Percentiles rank a stretch among this genome's conserved stretches.
Conservation (phyloP, 1,140 invertebrate species). For the Thereuonema tuberculata region DNA sequence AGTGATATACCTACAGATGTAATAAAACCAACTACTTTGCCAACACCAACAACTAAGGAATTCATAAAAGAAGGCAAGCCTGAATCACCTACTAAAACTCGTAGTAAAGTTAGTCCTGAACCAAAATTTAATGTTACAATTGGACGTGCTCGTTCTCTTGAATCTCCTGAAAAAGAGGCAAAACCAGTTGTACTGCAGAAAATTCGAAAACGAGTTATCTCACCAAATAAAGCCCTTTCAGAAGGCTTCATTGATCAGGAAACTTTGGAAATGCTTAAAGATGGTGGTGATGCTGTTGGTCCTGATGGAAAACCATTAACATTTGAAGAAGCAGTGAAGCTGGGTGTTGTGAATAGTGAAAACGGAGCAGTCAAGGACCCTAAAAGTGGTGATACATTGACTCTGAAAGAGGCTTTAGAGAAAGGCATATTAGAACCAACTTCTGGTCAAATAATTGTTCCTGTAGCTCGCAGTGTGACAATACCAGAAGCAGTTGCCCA, state of each 20-base stretch:
- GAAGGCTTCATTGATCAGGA: constrained; percentile 56
- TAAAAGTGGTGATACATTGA: constrained; percentile 57
- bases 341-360: constrained; percentile 57
- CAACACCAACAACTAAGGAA: not conserved
- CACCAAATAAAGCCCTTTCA: constrained; percentile 51
- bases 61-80: too few species aligned
- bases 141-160: constrained; percentile 39
- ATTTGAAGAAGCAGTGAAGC: constrained; percentile 58
- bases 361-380: constrained; percentile 69
- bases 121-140: constrained; percentile 51
- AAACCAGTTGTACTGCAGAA: constrained; percentile 61
- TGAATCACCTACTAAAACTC: not conserved
- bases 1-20: not conserved
- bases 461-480: constrained; percentile 61
- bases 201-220: constrained; percentile 54
- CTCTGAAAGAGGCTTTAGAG: constrained; percentile 67
- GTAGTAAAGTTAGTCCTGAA: constrained; percentile 27
- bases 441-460: constrained; percentile 61
- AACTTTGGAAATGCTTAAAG: constrained; percentile 51
- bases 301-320: constrained; percentile 46
- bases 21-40: not conserved
- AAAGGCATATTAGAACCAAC: constrained; percentile 64
- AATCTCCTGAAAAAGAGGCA: constrained; percentile 41
- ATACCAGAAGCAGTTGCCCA: constrained; percentile 65
- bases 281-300: not conserved